Conservation (phyloP, 64 coral and sea anemone species). For the Trachythela sp. region DNA sequence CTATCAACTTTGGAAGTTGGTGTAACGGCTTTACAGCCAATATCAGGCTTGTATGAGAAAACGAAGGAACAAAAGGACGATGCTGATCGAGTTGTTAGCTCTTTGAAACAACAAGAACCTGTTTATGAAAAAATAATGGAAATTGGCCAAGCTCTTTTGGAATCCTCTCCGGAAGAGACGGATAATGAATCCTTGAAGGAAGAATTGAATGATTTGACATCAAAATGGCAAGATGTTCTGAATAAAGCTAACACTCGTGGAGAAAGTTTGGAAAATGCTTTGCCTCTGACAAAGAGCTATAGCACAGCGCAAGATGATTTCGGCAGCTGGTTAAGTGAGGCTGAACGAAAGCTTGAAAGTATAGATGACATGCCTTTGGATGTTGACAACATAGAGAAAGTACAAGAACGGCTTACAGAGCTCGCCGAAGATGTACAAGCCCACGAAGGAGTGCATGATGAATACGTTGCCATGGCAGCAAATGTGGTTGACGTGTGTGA, state of each 20-base stretch:
- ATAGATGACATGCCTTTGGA: not conserved
- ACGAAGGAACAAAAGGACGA: slow-evolving; percentile 67
- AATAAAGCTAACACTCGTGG: slow-evolving; percentile 58
- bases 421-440: not conserved
- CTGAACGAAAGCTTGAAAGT: slow-evolving; percentile 20
- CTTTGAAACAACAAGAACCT: slow-evolving; percentile 79
- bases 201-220: slow-evolving; percentile 59
- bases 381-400: not conserved
- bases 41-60: slow-evolving; percentile 69
- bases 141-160: slow-evolving; percentile 53
- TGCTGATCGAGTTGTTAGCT: slow-evolving; percentile 52
- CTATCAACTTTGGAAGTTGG: slow-evolving; percentile 69
- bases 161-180: slow-evolving; percentile 57
- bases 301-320: slow-evolving; percentile 32
- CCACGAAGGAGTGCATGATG: not conserved
- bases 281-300: slow-evolving; percentile 62
- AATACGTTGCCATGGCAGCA: not conserved
- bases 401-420: not conserved
- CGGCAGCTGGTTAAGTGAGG: slow-evolving; percentile 43
- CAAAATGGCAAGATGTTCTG: slow-evolving; percentile 65
- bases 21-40: slow-evolving; percentile 49
- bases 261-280: slow-evolving; percentile 64
- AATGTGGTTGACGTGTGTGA: slow-evolving; percentile 55
- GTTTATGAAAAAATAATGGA: slow-evolving; percentile 69
- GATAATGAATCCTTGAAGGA: slow-evolving; percentile 68